These are phyloP conservation scores for Diaphora mendica DNA, from an alignment of 2,888 invertebrate genomes.

Conservation along the genomic window DNA sequence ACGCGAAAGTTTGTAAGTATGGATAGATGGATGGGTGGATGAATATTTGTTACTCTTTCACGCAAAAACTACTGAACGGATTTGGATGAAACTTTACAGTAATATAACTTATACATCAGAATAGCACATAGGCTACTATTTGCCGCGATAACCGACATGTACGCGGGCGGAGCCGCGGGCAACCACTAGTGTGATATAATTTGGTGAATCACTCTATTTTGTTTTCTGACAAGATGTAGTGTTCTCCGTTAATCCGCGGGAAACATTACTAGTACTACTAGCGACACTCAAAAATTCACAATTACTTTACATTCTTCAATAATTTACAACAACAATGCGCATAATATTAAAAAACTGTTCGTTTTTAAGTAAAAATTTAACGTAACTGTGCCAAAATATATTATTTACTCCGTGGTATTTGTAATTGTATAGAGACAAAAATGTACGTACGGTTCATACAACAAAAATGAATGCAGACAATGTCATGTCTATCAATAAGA, in stretches of 20 bases:
- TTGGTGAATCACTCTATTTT: not conserved
- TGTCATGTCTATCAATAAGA: not conserved
- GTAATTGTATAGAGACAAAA: not conserved
- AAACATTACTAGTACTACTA: not conserved
- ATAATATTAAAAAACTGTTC: not conserved
- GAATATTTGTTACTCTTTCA: no score
- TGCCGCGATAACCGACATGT: no score
- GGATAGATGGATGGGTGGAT: no score
- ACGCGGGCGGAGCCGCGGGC: no score
- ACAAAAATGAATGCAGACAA: not conserved
- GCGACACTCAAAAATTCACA: not conserved
- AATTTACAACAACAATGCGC: not conserved
- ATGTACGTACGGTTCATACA: not conserved
- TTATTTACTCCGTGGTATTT: not conserved
- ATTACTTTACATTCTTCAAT: not conserved
- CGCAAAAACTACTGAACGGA: no score
- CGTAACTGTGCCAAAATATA: not conserved
- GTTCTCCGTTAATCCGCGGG: not conserved
- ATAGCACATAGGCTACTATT: no score
- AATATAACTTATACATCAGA: no score
- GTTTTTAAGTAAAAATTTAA: not conserved
- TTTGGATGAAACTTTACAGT: no score
- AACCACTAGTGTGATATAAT: no score
- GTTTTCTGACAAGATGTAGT: no score
- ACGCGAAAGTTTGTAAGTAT: no score